Percentiles rank a stretch among this genome's conserved stretches.
Evolutionary conservation across 2,888 invertebrate species (phyloP).

Genomic region (Embidobia sp.): DNA sequence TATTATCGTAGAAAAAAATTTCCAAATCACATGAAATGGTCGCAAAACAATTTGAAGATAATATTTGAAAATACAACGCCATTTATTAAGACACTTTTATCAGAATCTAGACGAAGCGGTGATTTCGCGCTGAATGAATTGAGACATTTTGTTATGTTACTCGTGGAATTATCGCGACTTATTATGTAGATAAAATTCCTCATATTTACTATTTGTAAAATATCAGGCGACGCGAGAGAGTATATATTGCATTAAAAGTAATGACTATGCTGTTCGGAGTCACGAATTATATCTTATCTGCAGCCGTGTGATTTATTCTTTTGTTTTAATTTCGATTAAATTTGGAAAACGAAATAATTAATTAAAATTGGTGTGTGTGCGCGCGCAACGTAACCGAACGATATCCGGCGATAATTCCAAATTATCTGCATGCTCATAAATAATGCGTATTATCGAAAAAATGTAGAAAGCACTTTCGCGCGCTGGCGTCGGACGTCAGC

Average conservation of each 20-base stretch:
- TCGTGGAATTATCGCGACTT: slow-evolving; percentile 16
- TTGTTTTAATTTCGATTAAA: slow-evolving; percentile 43
- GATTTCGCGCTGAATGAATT: slow-evolving; percentile 4
- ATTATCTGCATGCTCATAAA: slow-evolving; percentile 30
- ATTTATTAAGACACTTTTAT: no score
- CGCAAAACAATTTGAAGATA: no score
- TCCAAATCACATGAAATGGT: no score
- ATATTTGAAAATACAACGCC: no score
- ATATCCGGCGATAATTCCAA: slow-evolving; percentile 13
- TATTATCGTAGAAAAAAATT: neutral
- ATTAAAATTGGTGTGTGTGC: slow-evolving; percentile 24
- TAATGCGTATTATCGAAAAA: slow-evolving; percentile 16
- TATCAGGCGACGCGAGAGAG: slow-evolving; percentile 15
- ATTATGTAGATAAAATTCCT: slow-evolving; percentile 34
- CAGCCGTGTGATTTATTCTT: slow-evolving; percentile 22
- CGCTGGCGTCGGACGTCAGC: no score
- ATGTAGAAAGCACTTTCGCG: slow-evolving; percentile 3
- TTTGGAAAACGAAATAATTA: slow-evolving; percentile 28
- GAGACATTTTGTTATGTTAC: slow-evolving; percentile 2
- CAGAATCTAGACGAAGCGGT: no score
- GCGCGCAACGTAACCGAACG: neutral
- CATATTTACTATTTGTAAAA: slow-evolving; percentile 37
- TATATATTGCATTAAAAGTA: slow-evolving; percentile 32
- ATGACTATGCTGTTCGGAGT: slow-evolving; percentile 39
- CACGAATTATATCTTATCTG: slow-evolving; percentile 36